These are phyloP conservation scores for Tragelaphus imberbis DNA, from an alignment of 2,113 vertebrate species.

Conservation along the genomic window DNA sequence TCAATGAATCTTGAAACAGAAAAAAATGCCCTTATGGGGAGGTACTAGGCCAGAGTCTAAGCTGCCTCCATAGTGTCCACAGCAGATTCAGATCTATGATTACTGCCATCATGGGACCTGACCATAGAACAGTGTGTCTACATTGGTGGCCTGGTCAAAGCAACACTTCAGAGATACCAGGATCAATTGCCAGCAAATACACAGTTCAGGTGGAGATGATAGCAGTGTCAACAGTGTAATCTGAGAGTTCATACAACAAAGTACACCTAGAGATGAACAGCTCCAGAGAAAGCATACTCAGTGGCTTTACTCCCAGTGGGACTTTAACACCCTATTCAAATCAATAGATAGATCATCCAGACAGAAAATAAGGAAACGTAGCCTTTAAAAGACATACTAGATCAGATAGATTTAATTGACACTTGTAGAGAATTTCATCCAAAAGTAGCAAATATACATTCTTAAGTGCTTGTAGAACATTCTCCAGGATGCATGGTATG, in stretches of 20 bases:
- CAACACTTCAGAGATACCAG: not conserved
- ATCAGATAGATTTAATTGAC: not conserved
- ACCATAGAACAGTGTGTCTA: not conserved
- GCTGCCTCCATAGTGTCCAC: not conserved
- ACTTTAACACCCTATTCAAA: not conserved
- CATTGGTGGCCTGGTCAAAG: not conserved
- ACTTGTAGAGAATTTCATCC: not conserved
- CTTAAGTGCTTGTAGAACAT: not conserved
- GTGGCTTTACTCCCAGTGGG: not conserved
- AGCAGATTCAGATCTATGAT: not conserved
- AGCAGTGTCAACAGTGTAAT: not conserved
- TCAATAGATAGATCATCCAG: not conserved
- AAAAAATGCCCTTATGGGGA: not conserved
- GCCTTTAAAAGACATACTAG: not conserved
- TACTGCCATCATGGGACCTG: not conserved
- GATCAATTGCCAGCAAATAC: not conserved
- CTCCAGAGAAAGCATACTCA: not conserved
- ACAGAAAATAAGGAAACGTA: not conserved
- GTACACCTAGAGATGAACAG: not conserved
- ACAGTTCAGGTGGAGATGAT: not conserved
- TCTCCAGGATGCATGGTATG: not conserved
- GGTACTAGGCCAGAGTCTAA: not conserved
- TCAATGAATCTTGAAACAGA: not conserved
- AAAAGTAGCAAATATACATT: not conserved
- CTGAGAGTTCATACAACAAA: not conserved